Evolutionary conservation across 2,113 vertebrate species (phyloP), one percentile per base, ranked within the genome.

Genomic region (Ameiurus melas): DNA sequence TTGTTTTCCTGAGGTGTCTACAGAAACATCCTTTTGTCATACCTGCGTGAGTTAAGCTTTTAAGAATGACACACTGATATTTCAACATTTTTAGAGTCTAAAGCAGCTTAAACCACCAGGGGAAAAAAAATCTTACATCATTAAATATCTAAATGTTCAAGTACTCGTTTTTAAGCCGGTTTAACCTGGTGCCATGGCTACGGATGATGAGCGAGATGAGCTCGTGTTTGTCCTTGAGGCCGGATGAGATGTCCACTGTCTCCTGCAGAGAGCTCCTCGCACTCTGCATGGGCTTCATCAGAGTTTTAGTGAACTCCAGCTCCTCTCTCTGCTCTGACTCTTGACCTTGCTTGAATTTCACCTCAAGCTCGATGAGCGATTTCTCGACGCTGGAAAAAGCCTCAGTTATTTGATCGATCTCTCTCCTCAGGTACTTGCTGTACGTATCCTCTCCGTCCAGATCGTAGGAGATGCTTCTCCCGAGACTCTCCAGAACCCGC

Each of bases 401-500:
- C 83, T 99, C 97, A 27, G 95, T 92, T 89, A 99, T 98, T 94
- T 99, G 97, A 16, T 95, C 93, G 1, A 97, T 94, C 89, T 99
- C 98, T 22, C 96, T 91, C 86, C 94, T 95, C 90, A 99, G 96
- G 93, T 98, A 97, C 85, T 96, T 95, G 14, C 97, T 97, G 86
- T 99, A 99, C 89, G 96, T 97, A 91, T 98, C 97, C 88, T 99
- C 97, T 8, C 98, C 98, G 87, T 99, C 98, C 94, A 99, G 94
- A 92, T 99, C 98, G 75, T 96, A 97, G 60, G 96, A 96, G 90
- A 98, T 96, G 68, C 96, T 96, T 85, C 95, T 96, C 14, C 96
- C 96, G 92, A 99, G 96, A 93, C 96, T 95, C 85, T 98, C 97
- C 92, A 99, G 93, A 57, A 97, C 96, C 36, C 98, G 95, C 58